These are phyloP conservation scores for Podilymbus podiceps DNA, from an alignment of 2,113 vertebrate genomes.

Conservation along the genomic window DNA sequence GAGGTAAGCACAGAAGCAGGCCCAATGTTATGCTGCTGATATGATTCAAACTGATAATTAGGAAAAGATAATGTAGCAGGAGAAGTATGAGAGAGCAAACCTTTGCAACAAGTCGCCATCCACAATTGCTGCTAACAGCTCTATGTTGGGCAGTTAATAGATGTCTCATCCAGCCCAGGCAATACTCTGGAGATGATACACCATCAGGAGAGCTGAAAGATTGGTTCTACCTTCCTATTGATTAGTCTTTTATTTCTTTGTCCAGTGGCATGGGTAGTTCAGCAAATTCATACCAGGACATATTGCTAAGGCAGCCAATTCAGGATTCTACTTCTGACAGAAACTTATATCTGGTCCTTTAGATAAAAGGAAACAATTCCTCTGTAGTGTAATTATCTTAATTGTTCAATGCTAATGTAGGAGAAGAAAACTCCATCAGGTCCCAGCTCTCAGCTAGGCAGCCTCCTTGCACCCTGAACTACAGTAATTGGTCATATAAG, in stretches of 20 bases:
- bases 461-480: neutral
- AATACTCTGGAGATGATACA: neutral
- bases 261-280: neutral
- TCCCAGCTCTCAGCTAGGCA: neutral
- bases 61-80: neutral
- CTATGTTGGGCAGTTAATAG: neutral
- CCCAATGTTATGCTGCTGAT: neutral
- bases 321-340: neutral
- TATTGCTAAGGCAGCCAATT: neutral
- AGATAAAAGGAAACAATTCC: neutral
- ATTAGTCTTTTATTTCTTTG: neutral
- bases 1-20: neutral
- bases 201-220: neutral
- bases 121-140: neutral
- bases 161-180: neutral
- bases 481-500: neutral
- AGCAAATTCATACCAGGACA: neutral
- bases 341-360: neutral
- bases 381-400: neutral
- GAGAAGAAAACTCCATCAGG: neutral
- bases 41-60: neutral
- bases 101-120: neutral
- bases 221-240: neutral
- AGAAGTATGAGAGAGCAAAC: neutral
- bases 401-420: neutral